Base-by-base conservation (phyloP, 2,888 invertebrate species). In the Epicampocera succincta region DNA sequence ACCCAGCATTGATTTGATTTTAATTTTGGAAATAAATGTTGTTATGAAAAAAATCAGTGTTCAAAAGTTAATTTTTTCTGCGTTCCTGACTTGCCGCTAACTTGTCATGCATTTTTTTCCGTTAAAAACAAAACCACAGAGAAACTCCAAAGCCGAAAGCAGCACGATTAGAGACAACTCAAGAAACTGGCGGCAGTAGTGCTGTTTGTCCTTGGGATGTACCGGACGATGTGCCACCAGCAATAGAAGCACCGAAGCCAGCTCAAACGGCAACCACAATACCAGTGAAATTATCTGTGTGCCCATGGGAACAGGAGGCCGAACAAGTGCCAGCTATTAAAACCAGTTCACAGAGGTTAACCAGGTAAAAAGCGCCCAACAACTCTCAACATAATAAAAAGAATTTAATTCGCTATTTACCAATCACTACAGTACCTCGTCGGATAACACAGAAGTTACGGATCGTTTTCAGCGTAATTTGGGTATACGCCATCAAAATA, bases 401-500 rank as follows among this genome's bases (percentile, higher is more conserved):
- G 0, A 40, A 13, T 13, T 38, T 33, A 8, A 8, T n/a, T n/a
- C 2, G 3, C n/a, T 44, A 2, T 44, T 44, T 2, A 15, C 1
- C n/a, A 15, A 50, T 13, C 11, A 0, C 13, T n/a, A 19, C 46
- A 90, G 90, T 84, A 89, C 88, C 40, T 87, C 88, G 12, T 95
- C 95, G 19, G 96, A 96, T 89, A 93, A 95, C 83, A 94, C 94
- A 88, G 93, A 93, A 88, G 93, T 92, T 56, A 91, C 92, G 25
- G 93, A 93, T 83, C 92, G 94, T 85, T 92, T 94, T 85, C 92
- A 93, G 85, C 93, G 94, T 80, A 93, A 94, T 46, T 92, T 93
- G 87, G 92, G 92, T 33, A 91, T 95, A 82, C 93, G 95, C 86
- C 94, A 95, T 88, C 94, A 94, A 90, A 93, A 93, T 89, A 94